Percentiles rank a stretch among this genome's conserved stretches.
phyloP scores from a whole-genome alignment of 2,797 vertebrate species.

The Sebastes miniatus region DNA sequence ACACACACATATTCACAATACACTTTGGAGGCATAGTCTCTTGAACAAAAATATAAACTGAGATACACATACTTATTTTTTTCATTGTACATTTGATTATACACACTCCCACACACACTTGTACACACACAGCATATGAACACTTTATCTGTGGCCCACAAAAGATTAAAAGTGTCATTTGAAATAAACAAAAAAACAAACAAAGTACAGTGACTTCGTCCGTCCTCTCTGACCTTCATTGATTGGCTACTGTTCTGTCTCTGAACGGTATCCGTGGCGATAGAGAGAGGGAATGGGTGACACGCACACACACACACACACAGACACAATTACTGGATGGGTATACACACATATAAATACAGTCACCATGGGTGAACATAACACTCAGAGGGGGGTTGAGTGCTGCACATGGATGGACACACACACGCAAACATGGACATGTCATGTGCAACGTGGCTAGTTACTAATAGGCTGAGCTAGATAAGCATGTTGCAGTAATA shows the following conservation, averaged over 20 bases:
- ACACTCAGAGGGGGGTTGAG: constrained; percentile 17
- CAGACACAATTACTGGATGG: neutral
- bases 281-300: neutral
- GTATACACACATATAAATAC: constrained; percentile 11
- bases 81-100: neutral
- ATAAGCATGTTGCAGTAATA: neutral
- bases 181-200: neutral
- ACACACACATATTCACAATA: neutral
- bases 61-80: neutral
- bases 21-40: neutral
- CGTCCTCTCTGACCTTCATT: constrained; percentile 14
- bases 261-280: constrained; percentile 9
- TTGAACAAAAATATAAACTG: neutral
- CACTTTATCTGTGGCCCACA: neutral
- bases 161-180: neutral
- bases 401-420: constrained; percentile 13
- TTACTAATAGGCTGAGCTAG: neutral
- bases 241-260: constrained; percentile 16
- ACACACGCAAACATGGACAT: neutral
- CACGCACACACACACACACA: neutral
- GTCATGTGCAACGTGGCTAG: neutral
- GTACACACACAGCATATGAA: neutral
- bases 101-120: neutral
- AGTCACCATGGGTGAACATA: neutral
- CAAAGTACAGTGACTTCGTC: neutral